Conservation (phyloP, 2,888 invertebrate species). For the Lepidocyrtoides sp. region DNA sequence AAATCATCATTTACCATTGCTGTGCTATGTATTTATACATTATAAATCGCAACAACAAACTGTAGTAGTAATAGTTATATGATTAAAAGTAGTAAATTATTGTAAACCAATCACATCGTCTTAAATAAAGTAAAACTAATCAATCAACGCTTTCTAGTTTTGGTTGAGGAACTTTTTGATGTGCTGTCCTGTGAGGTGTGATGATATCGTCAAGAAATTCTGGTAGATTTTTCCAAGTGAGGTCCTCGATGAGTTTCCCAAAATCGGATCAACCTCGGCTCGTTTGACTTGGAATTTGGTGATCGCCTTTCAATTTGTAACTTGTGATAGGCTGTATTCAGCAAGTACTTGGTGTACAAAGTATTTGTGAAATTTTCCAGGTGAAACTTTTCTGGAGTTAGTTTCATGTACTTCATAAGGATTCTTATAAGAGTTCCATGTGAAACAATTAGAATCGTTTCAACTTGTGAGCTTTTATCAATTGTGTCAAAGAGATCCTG, state of each 20-base stretch:
- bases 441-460: constrained; percentile 66
- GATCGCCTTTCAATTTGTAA: constrained; percentile 56
- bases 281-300: not conserved
- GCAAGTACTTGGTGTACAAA: constrained; percentile 61
- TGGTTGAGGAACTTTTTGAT: no score
- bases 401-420: constrained; percentile 61
- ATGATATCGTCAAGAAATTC: constrained; percentile 11
- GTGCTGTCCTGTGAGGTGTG: not conserved
- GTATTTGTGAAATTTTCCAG: constrained; percentile 57
- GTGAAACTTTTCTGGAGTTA: constrained; percentile 32
- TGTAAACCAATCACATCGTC: no score
- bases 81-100: not conserved
- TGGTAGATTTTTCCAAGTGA: constrained; percentile 42
- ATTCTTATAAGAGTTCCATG: constrained; percentile 68
- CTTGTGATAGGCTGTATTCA: constrained; percentile 72
- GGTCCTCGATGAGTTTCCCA: constrained; percentile 63
- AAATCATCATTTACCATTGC: no score
- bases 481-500: constrained; percentile 55
- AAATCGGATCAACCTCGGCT: constrained; percentile 58
- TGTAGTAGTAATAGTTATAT: not conserved
- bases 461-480: constrained; percentile 47
- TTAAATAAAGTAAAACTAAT: no score
- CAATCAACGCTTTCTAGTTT: no score
- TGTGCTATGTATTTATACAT: no score
- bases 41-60: no score